Conservation (phyloP, 2,797 vertebrate species). For the Parotocinclus haroldoi region DNA sequence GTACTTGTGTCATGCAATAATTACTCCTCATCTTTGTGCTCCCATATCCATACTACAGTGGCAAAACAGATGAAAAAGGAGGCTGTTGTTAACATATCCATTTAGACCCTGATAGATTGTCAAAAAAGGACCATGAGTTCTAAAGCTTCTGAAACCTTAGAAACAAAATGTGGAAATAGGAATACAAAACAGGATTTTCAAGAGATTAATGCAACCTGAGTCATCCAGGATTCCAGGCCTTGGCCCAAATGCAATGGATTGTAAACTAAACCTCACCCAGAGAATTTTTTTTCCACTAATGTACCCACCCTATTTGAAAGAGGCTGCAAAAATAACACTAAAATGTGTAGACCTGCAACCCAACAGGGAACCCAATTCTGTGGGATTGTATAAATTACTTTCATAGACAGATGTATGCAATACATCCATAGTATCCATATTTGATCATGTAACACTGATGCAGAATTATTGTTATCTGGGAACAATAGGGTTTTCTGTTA, state of each 20-base stretch:
- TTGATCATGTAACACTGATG: too few relatives aligned
- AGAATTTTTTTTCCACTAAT: not conserved
- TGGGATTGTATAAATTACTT: not conserved
- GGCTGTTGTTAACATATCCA: too few relatives aligned
- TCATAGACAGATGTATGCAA: not conserved
- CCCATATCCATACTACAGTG: too few relatives aligned
- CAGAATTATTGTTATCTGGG: too few relatives aligned
- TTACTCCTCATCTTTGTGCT: too few relatives aligned
- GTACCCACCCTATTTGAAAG: not conserved
- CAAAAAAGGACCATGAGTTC: too few relatives aligned
- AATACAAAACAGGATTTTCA: not conserved
- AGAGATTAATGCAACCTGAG: not conserved
- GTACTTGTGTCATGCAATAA: too few relatives aligned
- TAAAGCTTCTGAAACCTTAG: not conserved
- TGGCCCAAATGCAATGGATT: not conserved
- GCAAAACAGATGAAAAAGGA: too few relatives aligned
- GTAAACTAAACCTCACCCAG: not conserved
- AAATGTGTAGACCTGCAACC: not conserved
- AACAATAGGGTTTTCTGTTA: too few relatives aligned
- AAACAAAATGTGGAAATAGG: conserved; percentile 1
- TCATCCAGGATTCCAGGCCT: not conserved
- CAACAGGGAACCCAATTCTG: not conserved
- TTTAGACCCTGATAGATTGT: too few relatives aligned
- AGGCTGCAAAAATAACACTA: not conserved
- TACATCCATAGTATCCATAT: too few relatives aligned